Percentiles rank a stretch among this genome's conserved stretches.
phyloP scores from a whole-genome alignment of 1,140 invertebrate genomes.

The Ips typographus region DNA sequence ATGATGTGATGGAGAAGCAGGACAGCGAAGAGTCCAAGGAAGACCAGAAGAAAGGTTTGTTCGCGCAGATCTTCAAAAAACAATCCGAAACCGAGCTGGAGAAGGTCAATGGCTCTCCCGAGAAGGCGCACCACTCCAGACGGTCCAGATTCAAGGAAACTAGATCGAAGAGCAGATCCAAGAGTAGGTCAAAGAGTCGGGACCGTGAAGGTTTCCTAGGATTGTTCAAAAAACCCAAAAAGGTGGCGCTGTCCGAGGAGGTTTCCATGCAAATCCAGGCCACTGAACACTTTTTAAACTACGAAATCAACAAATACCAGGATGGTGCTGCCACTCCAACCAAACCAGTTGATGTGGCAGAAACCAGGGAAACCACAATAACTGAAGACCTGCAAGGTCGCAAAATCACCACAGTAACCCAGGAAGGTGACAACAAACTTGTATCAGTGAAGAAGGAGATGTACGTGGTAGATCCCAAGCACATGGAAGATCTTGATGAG shows the following conservation, averaged over 20 bases:
- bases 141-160: slow-evolving; percentile 22
- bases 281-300: slow-evolving; percentile 35
- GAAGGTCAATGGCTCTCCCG: slow-evolving; percentile 13
- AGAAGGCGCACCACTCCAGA: slow-evolving; percentile 2
- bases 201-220: slow-evolving; percentile 25
- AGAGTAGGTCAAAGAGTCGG: slow-evolving; percentile 31
- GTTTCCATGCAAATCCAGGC: slow-evolving; percentile 28
- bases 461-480: slow-evolving; percentile 24
- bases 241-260: slow-evolving; percentile 18
- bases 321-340: slow-evolving; percentile 8
- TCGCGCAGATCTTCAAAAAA: slow-evolving; percentile 21
- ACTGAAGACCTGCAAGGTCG: slow-evolving; percentile 26
- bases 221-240: slow-evolving; percentile 29
- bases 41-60: slow-evolving; percentile 34
- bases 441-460: slow-evolving; percentile 33
- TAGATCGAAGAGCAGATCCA: slow-evolving; percentile 26
- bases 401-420: slow-evolving; percentile 25
- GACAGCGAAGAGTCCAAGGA: slow-evolving; percentile 48
- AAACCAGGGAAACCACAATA: slow-evolving; percentile 22
- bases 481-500: slow-evolving; percentile 28
- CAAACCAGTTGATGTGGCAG: slow-evolving; percentile 18
- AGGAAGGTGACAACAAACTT: slow-evolving; percentile 28
- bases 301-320: slow-evolving; percentile 37
- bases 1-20: slow-evolving; percentile 48
- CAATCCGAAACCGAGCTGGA: slow-evolving; percentile 20